Base-by-base conservation (phyloP, 1,140 invertebrate genomes). In the Drosophila sp. region DNA sequence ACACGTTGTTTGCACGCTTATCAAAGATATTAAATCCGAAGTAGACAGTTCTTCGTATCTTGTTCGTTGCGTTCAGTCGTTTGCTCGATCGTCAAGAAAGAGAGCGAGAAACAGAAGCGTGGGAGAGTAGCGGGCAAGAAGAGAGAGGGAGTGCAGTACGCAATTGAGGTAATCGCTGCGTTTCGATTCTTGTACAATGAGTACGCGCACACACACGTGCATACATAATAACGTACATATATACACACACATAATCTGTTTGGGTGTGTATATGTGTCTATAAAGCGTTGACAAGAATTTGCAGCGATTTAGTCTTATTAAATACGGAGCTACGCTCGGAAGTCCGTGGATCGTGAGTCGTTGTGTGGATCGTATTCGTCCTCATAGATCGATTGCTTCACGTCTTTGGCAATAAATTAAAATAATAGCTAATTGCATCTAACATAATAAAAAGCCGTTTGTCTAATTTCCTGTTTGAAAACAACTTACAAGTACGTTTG, bases 231-330 rank as follows among this genome's bases (percentile, higher is more conserved):
- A 38, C 13, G 7, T 4, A 38, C 16, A 18, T 25, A 41, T 66
- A 11, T 34, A 66, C 2, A 38, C 16, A 18, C 16, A 41, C 59
- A 11, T 34, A 66, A 13, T 36, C 46, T 7, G 7, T 13, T 36
- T 57, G 45, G 27, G n/a, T 41, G 63, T 58, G 79, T 75, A 48
- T 78, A 72, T 64, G 82, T 82, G 72, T 57, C 50, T 87, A 87
- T 87, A 87, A 89, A 87, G 74, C 63, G 67, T 27, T 64, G 63
- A 56, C 62, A 89, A 70, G 83, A 78, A 89, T 82, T 89, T 76
- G 76, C 75, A 79, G 78, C 79, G 83, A 71, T 70, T 87, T 87
- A 87, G 82, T 87, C 83, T 86, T 71, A 64, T 67, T 76, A 73
- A 73, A 76, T 63, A 11, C 66, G 51, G 41, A 58, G 65, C 57